Evolutionary conservation across 1,140 invertebrate genomes (phyloP), one percentile per base, ranked within the genome.

Genomic region (Phymastichus coffea): DNA sequence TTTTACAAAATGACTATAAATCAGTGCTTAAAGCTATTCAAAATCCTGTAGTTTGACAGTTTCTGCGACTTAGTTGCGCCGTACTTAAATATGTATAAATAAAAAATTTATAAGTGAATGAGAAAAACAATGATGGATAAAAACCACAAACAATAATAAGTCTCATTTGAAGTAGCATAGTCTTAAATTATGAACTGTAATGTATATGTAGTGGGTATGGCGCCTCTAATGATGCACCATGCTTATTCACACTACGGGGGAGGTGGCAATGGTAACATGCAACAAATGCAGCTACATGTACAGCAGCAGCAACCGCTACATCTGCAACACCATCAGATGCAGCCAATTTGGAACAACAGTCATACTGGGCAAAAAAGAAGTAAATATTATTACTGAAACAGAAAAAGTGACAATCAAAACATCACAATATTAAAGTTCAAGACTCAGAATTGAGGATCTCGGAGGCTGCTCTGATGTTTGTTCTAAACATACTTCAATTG

Each of bases 221-320:
- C 79, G 74, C 79, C 79, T 79, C 72, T 80, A 76, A 77, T 80
- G 80, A 81, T 83, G 82, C 80, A 82, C 78, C 80, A 80, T 79
- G 75, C 81, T 83, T 84, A 80, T 82, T 78, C 80, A 77, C 83
- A 78, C 82, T 84, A 84, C 80, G 80, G 81, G 79, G 80, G 80
- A 33, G 28, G 76, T 81, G 77, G 80, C 74, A 78, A 74, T 78
- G 78, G 78, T 80, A 77, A 77, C 76, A 78, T 80, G 75, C 80
- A 81, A 81, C 82, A 82, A 79, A 82, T 81, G 78, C 80, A 80
- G 54, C 77, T 76, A 74, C 77, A 80, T 71, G 73, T 78, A 70
- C 77, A 60, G 26, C 59, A 61, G 52, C 59, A 61, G 20, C 59
- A 61, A 49, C 59, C 23, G 28, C 41, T 49, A 55, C 59, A 61